These are phyloP conservation scores for Archips crataeganus DNA, from an alignment of 2,888 invertebrate species.

Conservation along the genomic window DNA sequence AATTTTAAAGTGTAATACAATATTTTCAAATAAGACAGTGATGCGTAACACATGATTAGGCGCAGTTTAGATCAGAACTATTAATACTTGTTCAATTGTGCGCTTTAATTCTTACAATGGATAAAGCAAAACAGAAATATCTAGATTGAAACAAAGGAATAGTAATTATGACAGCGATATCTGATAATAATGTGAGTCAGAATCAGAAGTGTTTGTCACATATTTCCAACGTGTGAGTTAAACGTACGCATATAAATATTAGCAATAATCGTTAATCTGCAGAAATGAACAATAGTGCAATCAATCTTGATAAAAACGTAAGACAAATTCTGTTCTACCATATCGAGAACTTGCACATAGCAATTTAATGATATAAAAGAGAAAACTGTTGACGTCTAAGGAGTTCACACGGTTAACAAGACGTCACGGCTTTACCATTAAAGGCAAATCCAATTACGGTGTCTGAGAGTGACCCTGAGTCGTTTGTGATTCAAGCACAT, in stretches of 20 bases:
- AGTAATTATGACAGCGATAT: background rate
- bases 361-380: conserved; percentile 45
- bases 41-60: conserved; percentile 8
- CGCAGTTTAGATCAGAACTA: background rate
- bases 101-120: background rate
- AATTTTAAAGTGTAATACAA: background rate
- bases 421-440: conserved; percentile 55
- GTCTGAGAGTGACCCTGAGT: conserved; percentile 35
- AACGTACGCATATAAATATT: background rate
- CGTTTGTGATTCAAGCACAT: conserved; percentile 18
- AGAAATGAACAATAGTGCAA: conserved; percentile 24
- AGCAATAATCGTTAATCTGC: background rate
- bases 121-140: conserved; percentile 7
- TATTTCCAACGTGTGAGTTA: background rate
- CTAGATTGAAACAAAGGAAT: conserved; percentile 16
- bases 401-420: conserved; percentile 57
- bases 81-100: conserved; percentile 6
- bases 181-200: conserved; percentile 19
- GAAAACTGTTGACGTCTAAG: conserved; percentile 45
- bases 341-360: conserved; percentile 15
- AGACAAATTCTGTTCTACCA: conserved; percentile 35
- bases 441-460: conserved; percentile 63
- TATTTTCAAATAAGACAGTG: conserved; percentile 12
- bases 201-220: conserved; percentile 4
- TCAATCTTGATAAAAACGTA: background rate